These are phyloP conservation scores for Drosophila saltans DNA, from an alignment of 1,140 invertebrate species.

Conservation along the genomic window DNA sequence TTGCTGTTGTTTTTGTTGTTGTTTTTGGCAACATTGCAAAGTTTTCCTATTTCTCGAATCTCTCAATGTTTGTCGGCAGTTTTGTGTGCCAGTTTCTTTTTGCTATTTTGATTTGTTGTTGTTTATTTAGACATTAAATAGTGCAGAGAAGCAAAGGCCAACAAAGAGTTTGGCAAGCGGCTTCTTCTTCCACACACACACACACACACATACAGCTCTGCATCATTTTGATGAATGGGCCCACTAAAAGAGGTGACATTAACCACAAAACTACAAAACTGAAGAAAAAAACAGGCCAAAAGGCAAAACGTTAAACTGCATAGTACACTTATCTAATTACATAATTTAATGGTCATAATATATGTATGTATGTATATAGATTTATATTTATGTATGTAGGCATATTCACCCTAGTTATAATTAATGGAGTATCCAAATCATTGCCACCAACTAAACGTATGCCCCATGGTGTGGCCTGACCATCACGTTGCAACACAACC, in stretches of 20 bases:
- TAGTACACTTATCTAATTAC: conserved; percentile 52
- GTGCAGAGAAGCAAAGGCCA: conserved; percentile 64
- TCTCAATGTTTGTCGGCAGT: conserved; percentile 6
- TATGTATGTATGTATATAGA: too few relatives aligned
- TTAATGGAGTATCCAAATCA: conserved; percentile 94
- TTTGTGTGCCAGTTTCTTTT: conserved; percentile 44
- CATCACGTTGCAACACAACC: conserved; percentile 90
- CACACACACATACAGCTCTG: not conserved
- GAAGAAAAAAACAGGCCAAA: conserved; percentile 1
- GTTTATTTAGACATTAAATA: conserved; percentile 57
- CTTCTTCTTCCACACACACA: not conserved
- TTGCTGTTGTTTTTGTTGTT: not conserved
- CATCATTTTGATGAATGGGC: conserved; percentile 61
- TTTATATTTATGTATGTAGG: not conserved
- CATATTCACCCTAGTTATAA: conserved; percentile 91
- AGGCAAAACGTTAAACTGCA: conserved; percentile 7
- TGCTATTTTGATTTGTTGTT: conserved; percentile 75
- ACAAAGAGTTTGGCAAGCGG: conserved; percentile 49
- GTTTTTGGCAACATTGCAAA: conserved; percentile 34
- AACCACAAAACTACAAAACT: conserved; percentile 50
- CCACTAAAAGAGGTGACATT: conserved; percentile 33
- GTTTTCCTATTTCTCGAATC: conserved; percentile 20
- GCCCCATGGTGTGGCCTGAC: conserved; percentile 92
- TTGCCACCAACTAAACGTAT: conserved; percentile 95
- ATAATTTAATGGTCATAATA: conserved; percentile 38